phyloP scores from a whole-genome alignment of 2,888 invertebrate species.

The Galerucella nymphaeae region DNA sequence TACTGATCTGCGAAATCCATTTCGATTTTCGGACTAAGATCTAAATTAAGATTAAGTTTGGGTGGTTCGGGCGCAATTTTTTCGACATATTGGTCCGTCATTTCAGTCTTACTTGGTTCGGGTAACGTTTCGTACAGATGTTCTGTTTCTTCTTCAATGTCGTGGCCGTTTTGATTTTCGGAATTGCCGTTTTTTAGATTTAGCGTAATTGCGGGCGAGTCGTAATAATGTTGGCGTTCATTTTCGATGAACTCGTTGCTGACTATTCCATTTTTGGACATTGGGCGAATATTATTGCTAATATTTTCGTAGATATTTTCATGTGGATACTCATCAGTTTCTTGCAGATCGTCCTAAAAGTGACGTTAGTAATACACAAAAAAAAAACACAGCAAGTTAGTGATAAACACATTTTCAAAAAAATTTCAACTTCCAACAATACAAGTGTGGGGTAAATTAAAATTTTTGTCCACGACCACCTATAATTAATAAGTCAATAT shows the following conservation, averaged over 20 bases:
- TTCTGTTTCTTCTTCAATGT: slow-evolving; percentile 41
- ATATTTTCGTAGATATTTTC: slow-evolving; percentile 55
- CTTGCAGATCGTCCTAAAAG: slow-evolving; percentile 58
- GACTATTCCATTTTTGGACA: slow-evolving; percentile 45
- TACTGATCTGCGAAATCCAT: slow-evolving; percentile 37
- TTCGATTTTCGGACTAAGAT: slow-evolving; percentile 43
- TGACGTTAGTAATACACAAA: slow-evolving; percentile 52
- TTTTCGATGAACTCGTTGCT: slow-evolving; percentile 55
- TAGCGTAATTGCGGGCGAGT: slow-evolving; percentile 42
- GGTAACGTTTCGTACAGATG: slow-evolving; percentile 54
- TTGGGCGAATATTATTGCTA: slow-evolving; percentile 39
- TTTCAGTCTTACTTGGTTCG: slow-evolving; percentile 54
- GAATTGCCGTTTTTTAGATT: slow-evolving; percentile 41
- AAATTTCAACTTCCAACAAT: no score
- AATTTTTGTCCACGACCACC: no score
- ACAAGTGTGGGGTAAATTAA: no score
- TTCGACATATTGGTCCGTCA: slow-evolving; percentile 53
- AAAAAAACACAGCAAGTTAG: slow-evolving; percentile 35
- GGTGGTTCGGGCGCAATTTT: slow-evolving; percentile 38
- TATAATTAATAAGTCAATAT: no score
- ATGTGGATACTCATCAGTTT: slow-evolving; percentile 47
- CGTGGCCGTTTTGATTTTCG: slow-evolving; percentile 47
- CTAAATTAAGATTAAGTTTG: slow-evolving; percentile 39
- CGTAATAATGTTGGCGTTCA: slow-evolving; percentile 56
- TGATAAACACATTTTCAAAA: slow-evolving; percentile 36